Evolutionary conservation across 2,888 invertebrate genomes (phyloP), one percentile per base, ranked within the genome.

Genomic region (Nymphalis polychloros): DNA sequence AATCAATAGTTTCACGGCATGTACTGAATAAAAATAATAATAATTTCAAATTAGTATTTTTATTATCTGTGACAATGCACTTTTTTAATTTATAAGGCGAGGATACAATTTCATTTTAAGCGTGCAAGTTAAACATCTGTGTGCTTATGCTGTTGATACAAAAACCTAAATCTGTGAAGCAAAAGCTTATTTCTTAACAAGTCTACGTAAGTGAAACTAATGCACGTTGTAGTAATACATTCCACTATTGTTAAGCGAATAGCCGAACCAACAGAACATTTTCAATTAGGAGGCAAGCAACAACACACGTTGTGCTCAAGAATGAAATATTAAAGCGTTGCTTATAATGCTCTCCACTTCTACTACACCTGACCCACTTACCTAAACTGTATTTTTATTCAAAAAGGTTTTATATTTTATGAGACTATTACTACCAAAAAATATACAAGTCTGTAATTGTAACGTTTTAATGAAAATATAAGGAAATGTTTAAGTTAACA

Each of bases 241-340:
- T 27, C 41, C 48, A 52, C 49, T 64, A 67, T 65, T 65, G 41
- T 52, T 52, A 52, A 23, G 52, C 52, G 52, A 52, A 23, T 68
- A 62, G 65, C 27, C 48, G 57, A 27, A 41, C 64, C 68, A 75
- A 76, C 69, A 72, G 70, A 74, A 71, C 72, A 72, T 76, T 76
- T 76, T 78, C 78, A 77, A 77, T 80, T 79, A 77, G 74, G 65
- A 71, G 63, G 64, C 61, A 55, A 19, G 57, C 41, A 20, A 63
- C 64, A 67, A 70, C 72, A 74, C 76, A 74, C 73, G 72, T 75
- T 75, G 78, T 76, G 75, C 76, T 77, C 49, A 67, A 65, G 61
- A 62, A 80, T 77, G 79, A 81, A 83, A 84, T 84, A 84, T 85
- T 83, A 83, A 85, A 81, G 77, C 78, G 64, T 47, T 64, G 55